A percentile compares a stretch with the other conserved stretches of the same genome.
Conservation (phyloP, 53 echinoderm and acorn worm genomes). For the Patiria pectinifera region DNA sequence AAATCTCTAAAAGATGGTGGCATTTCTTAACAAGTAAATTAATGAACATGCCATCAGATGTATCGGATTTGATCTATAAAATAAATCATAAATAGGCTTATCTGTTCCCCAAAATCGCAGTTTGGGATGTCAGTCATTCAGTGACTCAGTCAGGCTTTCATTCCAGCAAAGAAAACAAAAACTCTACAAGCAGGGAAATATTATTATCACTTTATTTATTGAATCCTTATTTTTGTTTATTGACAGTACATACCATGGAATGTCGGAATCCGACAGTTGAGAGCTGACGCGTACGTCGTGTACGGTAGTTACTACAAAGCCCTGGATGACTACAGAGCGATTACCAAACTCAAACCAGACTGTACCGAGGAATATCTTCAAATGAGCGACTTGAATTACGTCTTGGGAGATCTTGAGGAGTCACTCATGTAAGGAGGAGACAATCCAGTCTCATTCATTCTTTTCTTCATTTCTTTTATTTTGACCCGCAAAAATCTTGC, state of each 20-base stretch:
- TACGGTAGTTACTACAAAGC: conserved; percentile 84
- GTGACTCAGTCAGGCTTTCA: too few relatives aligned
- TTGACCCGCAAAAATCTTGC: neutral
- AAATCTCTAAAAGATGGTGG: too few relatives aligned
- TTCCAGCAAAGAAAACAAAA: too few relatives aligned
- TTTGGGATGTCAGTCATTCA: too few relatives aligned
- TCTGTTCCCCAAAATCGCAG: too few relatives aligned
- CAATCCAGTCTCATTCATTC: neutral
- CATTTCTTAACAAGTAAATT: too few relatives aligned
- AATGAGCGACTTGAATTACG: conserved; percentile 86
- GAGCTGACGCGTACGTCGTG: conserved; percentile 81
- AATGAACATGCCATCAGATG: too few relatives aligned
- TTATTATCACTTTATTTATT: neutral
- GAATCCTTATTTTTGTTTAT: neutral
- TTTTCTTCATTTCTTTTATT: neutral
- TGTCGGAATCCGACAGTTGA: conserved; percentile 69
- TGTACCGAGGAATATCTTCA: conserved; percentile 81
- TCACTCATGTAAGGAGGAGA: conserved; percentile 78
- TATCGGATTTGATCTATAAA: too few relatives aligned
- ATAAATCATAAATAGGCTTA: too few relatives aligned
- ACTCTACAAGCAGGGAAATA: neutral
- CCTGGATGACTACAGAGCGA: conserved; percentile 82
- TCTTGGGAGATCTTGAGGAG: conserved; percentile 86
- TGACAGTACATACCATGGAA: conserved; percentile 87
- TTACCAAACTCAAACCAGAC: conserved; percentile 87